A percentile compares a stretch with the other conserved stretches of the same genome.
Conservation (phyloP, 2,888 invertebrate genomes). For the Cryptophagus acutangulus region DNA sequence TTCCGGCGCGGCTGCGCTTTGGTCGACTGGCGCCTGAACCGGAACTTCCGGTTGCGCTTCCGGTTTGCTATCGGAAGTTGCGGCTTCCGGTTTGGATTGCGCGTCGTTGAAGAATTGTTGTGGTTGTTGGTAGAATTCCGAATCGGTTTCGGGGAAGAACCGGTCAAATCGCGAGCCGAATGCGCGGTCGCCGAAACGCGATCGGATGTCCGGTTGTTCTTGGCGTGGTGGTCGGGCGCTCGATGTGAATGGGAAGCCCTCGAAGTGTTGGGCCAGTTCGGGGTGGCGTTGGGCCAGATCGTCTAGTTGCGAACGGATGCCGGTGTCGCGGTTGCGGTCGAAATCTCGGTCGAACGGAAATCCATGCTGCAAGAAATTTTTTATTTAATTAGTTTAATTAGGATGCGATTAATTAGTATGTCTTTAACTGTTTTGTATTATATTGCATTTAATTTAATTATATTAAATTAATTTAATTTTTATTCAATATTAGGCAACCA, state of each 20-base stretch:
- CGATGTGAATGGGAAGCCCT: slow-evolving; percentile 40
- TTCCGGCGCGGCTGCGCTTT: slow-evolving; percentile 3
- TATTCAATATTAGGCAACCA: not conserved
- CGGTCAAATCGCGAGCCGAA: slow-evolving; percentile 44
- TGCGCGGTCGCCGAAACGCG: slow-evolving; percentile 47
- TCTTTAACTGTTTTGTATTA: not conserved
- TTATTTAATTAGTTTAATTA: not conserved
- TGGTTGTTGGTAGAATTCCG: slow-evolving; percentile 27
- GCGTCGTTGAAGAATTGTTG: slow-evolving; percentile 3
- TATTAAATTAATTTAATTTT: not conserved
- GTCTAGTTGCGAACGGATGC: slow-evolving; percentile 57
- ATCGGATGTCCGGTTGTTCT: slow-evolving; percentile 50
- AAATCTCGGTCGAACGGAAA: slow-evolving; percentile 63
- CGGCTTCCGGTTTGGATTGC: slow-evolving; percentile 2
- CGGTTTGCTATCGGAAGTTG: not conserved
- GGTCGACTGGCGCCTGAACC: slow-evolving; percentile 1
- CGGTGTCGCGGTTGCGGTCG: slow-evolving; percentile 45
- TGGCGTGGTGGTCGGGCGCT: slow-evolving; percentile 45
- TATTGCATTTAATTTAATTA: not conserved
- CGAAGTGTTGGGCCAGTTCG: slow-evolving; percentile 66
- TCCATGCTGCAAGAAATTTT: slow-evolving; percentile 51
- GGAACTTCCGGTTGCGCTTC: not conserved
- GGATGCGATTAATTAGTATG: not conserved
- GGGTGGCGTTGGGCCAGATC: slow-evolving; percentile 69
- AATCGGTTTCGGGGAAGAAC: slow-evolving; percentile 38